Evolutionary conservation across 2,113 vertebrate species (phyloP), one percentile per base, ranked within the genome.

Genomic region (Sapajus apella): DNA sequence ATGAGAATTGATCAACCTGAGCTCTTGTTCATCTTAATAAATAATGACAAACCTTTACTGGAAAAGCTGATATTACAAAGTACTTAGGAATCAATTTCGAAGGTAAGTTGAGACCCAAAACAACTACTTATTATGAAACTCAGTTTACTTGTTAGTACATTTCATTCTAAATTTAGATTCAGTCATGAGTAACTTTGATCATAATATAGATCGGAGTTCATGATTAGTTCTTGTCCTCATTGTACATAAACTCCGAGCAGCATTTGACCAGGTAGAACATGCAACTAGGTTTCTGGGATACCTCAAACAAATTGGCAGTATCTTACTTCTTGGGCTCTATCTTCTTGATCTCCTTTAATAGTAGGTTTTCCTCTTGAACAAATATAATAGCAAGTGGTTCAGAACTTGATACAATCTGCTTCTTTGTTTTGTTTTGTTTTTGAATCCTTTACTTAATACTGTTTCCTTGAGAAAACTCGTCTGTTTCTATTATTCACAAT

Each of bases 81-180:
- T 81, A 77, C 45, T 81, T 85, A 70, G 8, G 6, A 89, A 87
- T 88, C 32, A 66, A 66, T 85, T 94, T 13, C 45, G n/a, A 77
- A 82, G 25, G 16, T 45, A 89, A 96, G 21, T 82, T 95, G 58
- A 96, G n/a, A 94, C 55, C 8, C 1, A 52, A 94, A 91, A 86
- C 30, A 82, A 80, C 84, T 72, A 68, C 11, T 9, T 75, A 75
- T 64, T 81, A 25, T 79, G 16, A 6, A 92, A 56, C 17, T 92
- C 84, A 75, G 40, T 95, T 8, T 52, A 77, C 10, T 64, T 89
- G 6, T 66, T 93, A 50, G 13, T 43, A n/a, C n/a, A 92, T 58
- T 92, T 92, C 43, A 87, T 10, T 97, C 64, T 76, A 90, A 87
- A 35, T 43, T 87, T 61, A 92, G 61, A 83, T 37, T 77, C 2